A percentile compares a stretch with the other conserved stretches of the same genome.
Conservation (phyloP, 2,888 invertebrate genomes). For the Abrostola triplasia region DNA sequence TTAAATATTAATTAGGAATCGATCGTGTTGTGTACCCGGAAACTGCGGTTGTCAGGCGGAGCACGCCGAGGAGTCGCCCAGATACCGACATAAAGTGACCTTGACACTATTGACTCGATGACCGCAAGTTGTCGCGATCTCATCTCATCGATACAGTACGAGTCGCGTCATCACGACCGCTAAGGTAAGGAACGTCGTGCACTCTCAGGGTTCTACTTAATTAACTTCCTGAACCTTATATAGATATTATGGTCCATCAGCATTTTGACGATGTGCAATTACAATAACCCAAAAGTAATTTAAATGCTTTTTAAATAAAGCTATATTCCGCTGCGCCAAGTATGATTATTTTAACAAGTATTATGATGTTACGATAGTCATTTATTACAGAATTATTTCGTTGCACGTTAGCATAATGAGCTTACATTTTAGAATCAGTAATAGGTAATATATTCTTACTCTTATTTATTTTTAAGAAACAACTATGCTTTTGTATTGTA, state of each 20-base stretch:
- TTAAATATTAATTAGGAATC: constrained; percentile 61
- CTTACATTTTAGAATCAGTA: constrained; percentile 11
- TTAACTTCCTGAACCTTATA: constrained; percentile 72
- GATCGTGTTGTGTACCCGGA: constrained; percentile 72
- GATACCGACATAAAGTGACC: constrained; percentile 61
- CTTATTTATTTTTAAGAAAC: constrained; percentile 23
- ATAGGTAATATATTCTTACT: constrained; percentile 12
- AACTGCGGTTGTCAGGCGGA: constrained; percentile 62
- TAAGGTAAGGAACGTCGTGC: constrained; percentile 67
- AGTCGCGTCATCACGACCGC: constrained; percentile 68
- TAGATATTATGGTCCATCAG: constrained; percentile 51
- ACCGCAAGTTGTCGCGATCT: constrained; percentile 71
- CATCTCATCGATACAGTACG: constrained; percentile 71
- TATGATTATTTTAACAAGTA: constrained; percentile 2
- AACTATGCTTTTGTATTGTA: constrained; percentile 24
- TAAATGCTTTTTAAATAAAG: constrained; percentile 30
- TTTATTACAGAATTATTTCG: not conserved
- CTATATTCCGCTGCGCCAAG: constrained; percentile 12
- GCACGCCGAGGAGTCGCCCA: constrained; percentile 33
- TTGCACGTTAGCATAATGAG: not conserved
- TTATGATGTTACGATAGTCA: constrained; percentile 5
- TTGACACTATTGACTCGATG: constrained; percentile 76
- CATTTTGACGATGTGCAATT: constrained; percentile 28
- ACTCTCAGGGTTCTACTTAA: constrained; percentile 73
- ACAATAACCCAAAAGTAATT: constrained; percentile 13